Conservation (phyloP, 2,888 invertebrate species). For the Germaria angustata region DNA sequence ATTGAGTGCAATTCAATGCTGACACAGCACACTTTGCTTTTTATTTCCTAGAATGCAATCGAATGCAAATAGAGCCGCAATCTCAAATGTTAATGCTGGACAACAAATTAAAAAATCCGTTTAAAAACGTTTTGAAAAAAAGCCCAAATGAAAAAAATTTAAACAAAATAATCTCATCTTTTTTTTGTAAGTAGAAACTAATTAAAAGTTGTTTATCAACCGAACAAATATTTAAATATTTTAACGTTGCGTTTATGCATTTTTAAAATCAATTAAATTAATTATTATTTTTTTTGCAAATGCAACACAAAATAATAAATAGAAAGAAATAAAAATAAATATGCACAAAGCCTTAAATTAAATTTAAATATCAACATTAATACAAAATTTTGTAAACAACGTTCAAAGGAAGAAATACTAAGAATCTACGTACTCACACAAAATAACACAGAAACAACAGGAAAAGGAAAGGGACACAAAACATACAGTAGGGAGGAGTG, state of each 20-base stretch:
- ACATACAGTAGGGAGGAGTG: not conserved
- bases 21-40: constrained; percentile 27
- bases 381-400: constrained; percentile 61
- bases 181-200: constrained; percentile 57
- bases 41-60: constrained; percentile 34
- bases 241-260: constrained; percentile 73
- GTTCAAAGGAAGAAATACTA: constrained; percentile 36
- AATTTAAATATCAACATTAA: constrained; percentile 68
- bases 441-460: not conserved
- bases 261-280: constrained; percentile 79
- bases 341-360: constrained; percentile 75
- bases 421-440: constrained; percentile 27
- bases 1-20: constrained; percentile 20
- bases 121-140: constrained; percentile 32
- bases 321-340: constrained; percentile 70
- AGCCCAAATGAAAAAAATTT: constrained; percentile 10
- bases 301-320: constrained; percentile 4
- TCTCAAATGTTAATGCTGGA: constrained; percentile 53
- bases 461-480: not conserved
- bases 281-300: constrained; percentile 60
- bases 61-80: constrained; percentile 45
- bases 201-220: constrained; percentile 57
- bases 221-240: constrained; percentile 69
- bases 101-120: constrained; percentile 58
- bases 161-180: constrained; percentile 41